Evolutionary conservation across 30 jellyfish, hydroid and myxozoan species (phyloP).

Genomic region (Aurelia coerulea): DNA sequence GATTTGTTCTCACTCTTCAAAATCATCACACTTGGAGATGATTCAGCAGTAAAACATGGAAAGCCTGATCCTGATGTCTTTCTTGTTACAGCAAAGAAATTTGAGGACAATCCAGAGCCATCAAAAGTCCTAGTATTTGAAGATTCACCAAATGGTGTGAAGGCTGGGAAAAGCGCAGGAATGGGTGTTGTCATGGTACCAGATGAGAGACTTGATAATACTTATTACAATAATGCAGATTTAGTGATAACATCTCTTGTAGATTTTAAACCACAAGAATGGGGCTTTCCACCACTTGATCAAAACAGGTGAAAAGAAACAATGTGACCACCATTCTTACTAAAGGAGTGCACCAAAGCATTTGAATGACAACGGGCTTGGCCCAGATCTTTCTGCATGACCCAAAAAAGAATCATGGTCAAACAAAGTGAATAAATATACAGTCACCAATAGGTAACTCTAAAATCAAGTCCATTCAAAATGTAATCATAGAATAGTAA

Average conservation of each 20-base stretch:
- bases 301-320: too few species aligned
- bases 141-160: slow-evolving; percentile 96
- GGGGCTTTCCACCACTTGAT: slow-evolving; percentile 84
- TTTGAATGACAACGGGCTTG: too few species aligned
- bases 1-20: slow-evolving; percentile 80
- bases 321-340: too few species aligned
- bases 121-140: slow-evolving; percentile 79
- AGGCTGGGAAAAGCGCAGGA: slow-evolving; percentile 93
- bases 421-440: too few species aligned
- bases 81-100: slow-evolving; percentile 72
- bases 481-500: too few species aligned
- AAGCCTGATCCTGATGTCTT: slow-evolving; percentile 93
- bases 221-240: slow-evolving; percentile 65
- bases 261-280: slow-evolving; percentile 82
- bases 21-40: slow-evolving; percentile 78
- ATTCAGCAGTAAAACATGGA: slow-evolving; percentile 85
- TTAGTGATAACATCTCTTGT: slow-evolving; percentile 63
- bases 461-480: too few species aligned
- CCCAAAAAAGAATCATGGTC: too few species aligned
- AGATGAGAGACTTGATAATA: slow-evolving; percentile 71
- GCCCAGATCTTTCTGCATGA: too few species aligned
- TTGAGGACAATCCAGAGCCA: slow-evolving; percentile 61
- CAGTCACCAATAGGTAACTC: too few species aligned
- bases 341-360: too few species aligned
- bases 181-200: slow-evolving; percentile 95